Conservation (phyloP, 2,888 invertebrate species). For the Drosophila mercatorum region DNA sequence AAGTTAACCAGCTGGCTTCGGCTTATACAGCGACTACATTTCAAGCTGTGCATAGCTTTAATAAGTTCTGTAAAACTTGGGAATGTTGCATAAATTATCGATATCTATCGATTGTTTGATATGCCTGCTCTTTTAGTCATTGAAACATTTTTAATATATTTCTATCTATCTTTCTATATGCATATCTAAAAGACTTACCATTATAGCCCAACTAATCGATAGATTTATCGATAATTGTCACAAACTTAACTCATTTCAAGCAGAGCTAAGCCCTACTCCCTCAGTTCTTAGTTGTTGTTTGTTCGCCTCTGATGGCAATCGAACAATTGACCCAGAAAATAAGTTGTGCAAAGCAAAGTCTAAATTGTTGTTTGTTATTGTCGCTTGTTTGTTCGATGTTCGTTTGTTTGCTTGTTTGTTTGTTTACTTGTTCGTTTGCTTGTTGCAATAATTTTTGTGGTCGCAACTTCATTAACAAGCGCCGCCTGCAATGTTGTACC, state of each 20-base stretch:
- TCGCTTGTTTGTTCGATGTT: constrained; percentile 24
- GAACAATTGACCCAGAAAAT: constrained; percentile 7
- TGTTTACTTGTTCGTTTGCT: constrained; percentile 17
- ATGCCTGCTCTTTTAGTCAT: too few species aligned
- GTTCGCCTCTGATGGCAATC: not conserved
- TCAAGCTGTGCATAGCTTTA: too few species aligned
- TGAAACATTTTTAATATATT: too few species aligned
- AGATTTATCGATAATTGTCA: not conserved
- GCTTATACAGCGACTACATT: not conserved
- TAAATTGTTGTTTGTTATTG: constrained; percentile 1
- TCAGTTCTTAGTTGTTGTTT: not conserved
- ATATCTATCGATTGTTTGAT: too few species aligned
- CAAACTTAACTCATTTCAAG: too few species aligned
- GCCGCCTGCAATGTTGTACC: constrained; percentile 58
- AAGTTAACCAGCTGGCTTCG: too few species aligned
- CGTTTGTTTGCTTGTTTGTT: not conserved
- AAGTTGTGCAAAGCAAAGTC: not conserved
- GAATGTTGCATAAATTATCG: too few species aligned
- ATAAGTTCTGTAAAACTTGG: too few species aligned
- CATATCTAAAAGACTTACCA: too few species aligned
- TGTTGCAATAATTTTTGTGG: constrained; percentile 35
- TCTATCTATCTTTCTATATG: too few species aligned
- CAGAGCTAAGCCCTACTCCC: too few species aligned
- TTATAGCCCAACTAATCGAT: not conserved
- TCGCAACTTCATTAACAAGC: constrained; percentile 70